Base-by-base conservation (phyloP, 2,113 vertebrate species). In the Campylomormyrus tamandua region DNA sequence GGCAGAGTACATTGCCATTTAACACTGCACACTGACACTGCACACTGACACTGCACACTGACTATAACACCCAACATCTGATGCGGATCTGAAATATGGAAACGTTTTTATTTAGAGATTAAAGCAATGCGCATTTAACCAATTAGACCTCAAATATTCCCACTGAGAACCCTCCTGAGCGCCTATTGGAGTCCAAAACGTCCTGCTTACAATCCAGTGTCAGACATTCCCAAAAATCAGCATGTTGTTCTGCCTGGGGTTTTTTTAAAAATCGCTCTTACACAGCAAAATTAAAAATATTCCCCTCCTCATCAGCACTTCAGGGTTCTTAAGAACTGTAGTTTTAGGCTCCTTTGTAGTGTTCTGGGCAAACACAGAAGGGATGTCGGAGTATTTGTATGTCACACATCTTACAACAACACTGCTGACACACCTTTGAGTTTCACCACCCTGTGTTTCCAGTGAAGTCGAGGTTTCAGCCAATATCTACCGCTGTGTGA, bases 241-340 rank as follows among this genome's bases (percentile, higher is more conserved):
- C 31, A 17, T 77, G 15, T 77, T 39, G 31, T 77, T 4, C 70
- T 77, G 31, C 10, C 62, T 74, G 10, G 5, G 0, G 0, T 1
- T 15, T 15, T 39, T 74, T 35, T 5, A 4, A 31, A 13, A 70
- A 74, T 31, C 4, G 5, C 66, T 66, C 62, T 66, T 70, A 70
- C 62, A 31, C 9, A 17, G 66, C 27, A 31, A 35, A 74, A 74
- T 92, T 91, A 90, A 88, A 49, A 90, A 91, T 84, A 90, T n/a
- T n/a, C 24, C 56, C 7, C 56, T n/a, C 66, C 31, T 10, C 66
- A 42, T 19, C 31, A 5, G 35, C 70, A 39, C 70, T 77, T 39
- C 31, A 42, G 62, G 88, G 84, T 77, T 80, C 15, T 62, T 19
- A 6, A 50, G 9, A 49, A n/a, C 1, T 5, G 42, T 27, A 10